Conservation (phyloP, 2,113 vertebrate genomes). For the cat (Felis catus) region F.catus_Fca126_mat1.0 CM031412.1:126802501-126803000, state of each 20-base stretch:
- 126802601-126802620: too few species aligned
- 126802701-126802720: not conserved
- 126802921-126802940: not conserved
- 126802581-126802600: not conserved
- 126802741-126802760: not conserved
- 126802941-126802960: not conserved
- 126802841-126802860: rapidly evolving
- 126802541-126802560: slow-evolving; percentile 15
- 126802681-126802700: not conserved
- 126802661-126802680: not conserved
- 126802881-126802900: rapidly evolving
- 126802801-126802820: not conserved
- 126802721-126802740: too few species aligned
- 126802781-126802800: not conserved
- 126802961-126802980: not conserved
- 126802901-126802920: not conserved
- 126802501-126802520: not conserved
- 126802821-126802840: rapidly evolving
- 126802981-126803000: not conserved
- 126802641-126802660: not conserved
- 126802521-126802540: slow-evolving; percentile 60
- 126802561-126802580: rapidly evolving
- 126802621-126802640: not conserved
- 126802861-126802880: rapidly evolving
- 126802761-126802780: rapidly evolving